Evolutionary conservation across 2,888 invertebrate genomes (phyloP), one percentile per base, ranked within the genome.

Genomic region (Crocallis elinguaria): DNA sequence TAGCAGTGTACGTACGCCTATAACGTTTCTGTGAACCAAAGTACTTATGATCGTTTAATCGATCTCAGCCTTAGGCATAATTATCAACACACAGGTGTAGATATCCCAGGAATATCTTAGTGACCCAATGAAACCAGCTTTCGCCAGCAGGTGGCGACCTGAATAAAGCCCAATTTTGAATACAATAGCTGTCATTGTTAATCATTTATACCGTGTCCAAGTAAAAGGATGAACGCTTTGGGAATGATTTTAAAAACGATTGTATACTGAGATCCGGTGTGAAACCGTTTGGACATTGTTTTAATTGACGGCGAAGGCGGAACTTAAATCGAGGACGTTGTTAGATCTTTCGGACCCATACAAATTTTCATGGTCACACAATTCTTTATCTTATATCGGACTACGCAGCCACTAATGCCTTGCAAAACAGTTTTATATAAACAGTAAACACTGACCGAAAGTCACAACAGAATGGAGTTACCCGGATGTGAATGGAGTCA

Each of bases 271-370:
- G 42, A 65, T 62, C 60, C 44, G 53, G 67, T 76, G 78, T 73
- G 79, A 78, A 81, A 75, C 70, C 59, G 56, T 60, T 63, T 62
- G 48, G 66, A 66, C 74, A 81, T 79, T 77, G 81, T 80, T 64
- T 69, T 69, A 64, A 70, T 72, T 67, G 63, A 54, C 62, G 39
- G 37, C 32, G 62, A 72, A 68, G 71, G 70, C 49, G 49, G 38
- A 52, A 43, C 33, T 39, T 50, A 50, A 60, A 60, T 62, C 51
- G 62, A 37, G 43, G 11, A 27, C 25, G 12, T 32, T 14, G n/a
- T 29, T 9, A 9, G 9, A 23, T 14, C 16, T 32, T 17, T 32
- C 12, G 23, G n/a, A n/a, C n/a, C n/a, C n/a, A n/a, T n/a, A n/a
- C n/a, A n/a, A n/a, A 12, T 12, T 13, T 33, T 29, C 35, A 42